Evolutionary conservation across 2,797 vertebrate genomes (phyloP).

Genomic region (Hyperoplus lanceolatus): DNA sequence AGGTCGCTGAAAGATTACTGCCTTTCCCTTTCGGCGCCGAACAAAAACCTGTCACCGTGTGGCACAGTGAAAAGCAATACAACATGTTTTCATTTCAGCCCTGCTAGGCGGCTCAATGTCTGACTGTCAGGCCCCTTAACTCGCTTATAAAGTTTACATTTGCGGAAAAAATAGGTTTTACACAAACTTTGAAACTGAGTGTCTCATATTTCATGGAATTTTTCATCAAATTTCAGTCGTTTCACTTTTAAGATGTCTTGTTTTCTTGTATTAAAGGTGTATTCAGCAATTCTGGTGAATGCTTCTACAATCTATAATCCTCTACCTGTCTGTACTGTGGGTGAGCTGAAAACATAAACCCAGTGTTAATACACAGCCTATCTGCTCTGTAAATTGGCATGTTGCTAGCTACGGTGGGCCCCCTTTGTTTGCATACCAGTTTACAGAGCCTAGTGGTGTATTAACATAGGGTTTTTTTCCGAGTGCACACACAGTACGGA

Average conservation of each 20-base stretch:
- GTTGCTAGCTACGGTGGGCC: too few species aligned
- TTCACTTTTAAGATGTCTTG: background rate
- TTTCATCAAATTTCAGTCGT: background rate
- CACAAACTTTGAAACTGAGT: background rate
- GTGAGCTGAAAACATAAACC: too few species aligned
- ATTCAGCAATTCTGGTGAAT: too few species aligned
- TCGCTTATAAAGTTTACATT: background rate
- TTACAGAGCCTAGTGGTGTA: too few species aligned
- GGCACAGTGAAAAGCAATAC: conserved; percentile 19
- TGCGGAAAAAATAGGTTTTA: background rate
- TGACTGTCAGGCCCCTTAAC: conserved; percentile 8
- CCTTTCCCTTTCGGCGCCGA: conserved; percentile 13
- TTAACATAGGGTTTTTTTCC: too few species aligned
- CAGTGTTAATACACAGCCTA: too few species aligned
- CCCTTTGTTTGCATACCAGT: too few species aligned
- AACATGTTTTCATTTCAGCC: conserved; percentile 16
- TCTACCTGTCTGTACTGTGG: too few species aligned
- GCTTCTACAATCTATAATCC: too few species aligned
- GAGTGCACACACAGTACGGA: too few species aligned
- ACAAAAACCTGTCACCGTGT: conserved; percentile 12
- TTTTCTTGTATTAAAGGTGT: too few species aligned
- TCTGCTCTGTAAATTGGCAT: too few species aligned
- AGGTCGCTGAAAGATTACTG: conserved; percentile 44
- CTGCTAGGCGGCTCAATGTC: background rate
- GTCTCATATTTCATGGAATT: background rate